A percentile compares a stretch with the other conserved stretches of the same genome.
Conservation (phyloP, 2,888 invertebrate genomes). For the Cryptocheilus praepositus region DNA sequence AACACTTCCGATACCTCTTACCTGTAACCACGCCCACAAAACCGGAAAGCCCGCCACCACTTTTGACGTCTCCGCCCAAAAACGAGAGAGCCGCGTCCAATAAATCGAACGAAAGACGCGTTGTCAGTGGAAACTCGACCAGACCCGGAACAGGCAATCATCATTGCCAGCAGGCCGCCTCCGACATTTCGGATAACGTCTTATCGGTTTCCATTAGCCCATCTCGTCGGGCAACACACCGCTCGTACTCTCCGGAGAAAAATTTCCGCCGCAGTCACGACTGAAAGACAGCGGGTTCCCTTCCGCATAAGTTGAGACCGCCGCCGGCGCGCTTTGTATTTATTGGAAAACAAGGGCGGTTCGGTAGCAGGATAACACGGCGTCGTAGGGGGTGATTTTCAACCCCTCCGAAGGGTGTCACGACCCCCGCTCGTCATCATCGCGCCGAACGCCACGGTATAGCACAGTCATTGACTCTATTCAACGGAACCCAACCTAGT, state of each 20-base stretch:
- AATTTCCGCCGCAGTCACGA: neutral
- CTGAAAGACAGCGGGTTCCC: conserved; percentile 17
- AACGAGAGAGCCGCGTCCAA: conserved; percentile 42
- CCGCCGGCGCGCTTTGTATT: conserved; percentile 64
- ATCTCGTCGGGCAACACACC: conserved; percentile 16
- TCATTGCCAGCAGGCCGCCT: conserved; percentile 34
- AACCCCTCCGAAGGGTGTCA: conserved; percentile 58
- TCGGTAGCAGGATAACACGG: conserved; percentile 70
- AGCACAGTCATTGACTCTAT: too few species aligned
- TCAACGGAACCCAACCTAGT: too few species aligned
- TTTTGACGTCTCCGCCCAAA: neutral
- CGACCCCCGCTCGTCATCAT: too few species aligned
- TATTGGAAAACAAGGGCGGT: conserved; percentile 75
- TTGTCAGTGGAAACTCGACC: conserved; percentile 65
- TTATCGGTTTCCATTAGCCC: conserved; percentile 39
- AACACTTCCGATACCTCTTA: too few species aligned
- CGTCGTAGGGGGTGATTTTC: conserved; percentile 50
- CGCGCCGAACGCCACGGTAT: too few species aligned
- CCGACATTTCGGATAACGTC: conserved; percentile 31
- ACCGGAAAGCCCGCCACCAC: too few species aligned
- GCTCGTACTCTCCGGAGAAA: conserved; percentile 7
- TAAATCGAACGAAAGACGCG: conserved; percentile 55
- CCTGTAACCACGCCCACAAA: too few species aligned
- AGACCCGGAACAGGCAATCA: conserved; percentile 68
- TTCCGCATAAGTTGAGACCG: conserved; percentile 12